Conservation (phyloP, 2,113 vertebrate species). For the Macroglossus sobrinus region DNA sequence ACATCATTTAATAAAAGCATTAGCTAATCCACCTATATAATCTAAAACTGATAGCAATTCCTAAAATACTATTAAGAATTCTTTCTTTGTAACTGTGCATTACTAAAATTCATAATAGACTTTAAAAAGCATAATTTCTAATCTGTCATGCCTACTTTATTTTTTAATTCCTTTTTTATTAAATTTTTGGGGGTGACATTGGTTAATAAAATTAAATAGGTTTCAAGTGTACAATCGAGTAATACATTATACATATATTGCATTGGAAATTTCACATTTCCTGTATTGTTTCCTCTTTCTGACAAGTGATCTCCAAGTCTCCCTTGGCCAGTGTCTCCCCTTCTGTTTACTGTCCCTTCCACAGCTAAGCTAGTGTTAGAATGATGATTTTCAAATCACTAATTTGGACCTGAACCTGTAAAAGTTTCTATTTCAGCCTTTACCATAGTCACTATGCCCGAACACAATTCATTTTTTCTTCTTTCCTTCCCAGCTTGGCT, state of each 20-base stretch:
- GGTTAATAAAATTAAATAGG: too few species aligned
- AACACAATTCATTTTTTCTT: not conserved
- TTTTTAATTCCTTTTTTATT: too few species aligned
- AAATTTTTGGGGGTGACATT: too few species aligned
- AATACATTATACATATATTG: too few species aligned
- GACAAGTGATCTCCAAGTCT: not conserved
- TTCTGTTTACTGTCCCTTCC: not conserved
- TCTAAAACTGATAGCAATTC: not conserved
- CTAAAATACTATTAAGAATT: not conserved
- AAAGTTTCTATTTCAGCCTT: not conserved
- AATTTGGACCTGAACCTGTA: not conserved
- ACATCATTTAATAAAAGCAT: not conserved
- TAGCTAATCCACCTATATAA: not conserved
- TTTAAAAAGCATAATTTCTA: not conserved
- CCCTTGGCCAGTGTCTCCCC: too few species aligned
- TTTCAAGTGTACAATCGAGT: too few species aligned
- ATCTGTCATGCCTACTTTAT: too few species aligned
- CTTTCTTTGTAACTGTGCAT: not conserved
- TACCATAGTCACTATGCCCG: not conserved
- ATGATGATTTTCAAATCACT: not conserved
- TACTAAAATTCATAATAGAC: not conserved
- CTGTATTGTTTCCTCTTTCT: not conserved
- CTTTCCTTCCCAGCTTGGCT: not conserved
- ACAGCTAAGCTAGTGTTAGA: not conserved
- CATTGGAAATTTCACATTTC: not conserved